Conservation (phyloP, 2,797 vertebrate genomes). For the Tangara arthus region DNA sequence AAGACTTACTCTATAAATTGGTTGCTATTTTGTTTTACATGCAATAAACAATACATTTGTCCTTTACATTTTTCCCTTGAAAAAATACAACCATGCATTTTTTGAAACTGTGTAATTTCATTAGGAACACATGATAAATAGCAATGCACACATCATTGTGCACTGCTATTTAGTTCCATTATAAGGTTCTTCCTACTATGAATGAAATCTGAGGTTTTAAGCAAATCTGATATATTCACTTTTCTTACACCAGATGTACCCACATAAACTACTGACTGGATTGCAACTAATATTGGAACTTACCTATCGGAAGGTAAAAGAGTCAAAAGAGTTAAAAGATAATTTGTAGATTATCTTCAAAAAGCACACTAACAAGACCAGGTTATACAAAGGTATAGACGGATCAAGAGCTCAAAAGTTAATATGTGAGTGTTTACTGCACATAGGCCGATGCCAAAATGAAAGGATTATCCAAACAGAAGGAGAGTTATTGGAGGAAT, state of each 20-base stretch:
- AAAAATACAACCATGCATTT: not conserved
- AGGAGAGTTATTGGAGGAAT: not conserved
- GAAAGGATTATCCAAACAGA: not conserved
- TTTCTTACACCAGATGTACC: not conserved
- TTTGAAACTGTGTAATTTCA: not conserved
- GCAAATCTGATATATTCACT: not conserved
- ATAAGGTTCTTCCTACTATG: not conserved
- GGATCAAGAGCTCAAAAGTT: not conserved
- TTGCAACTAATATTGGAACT: not conserved
- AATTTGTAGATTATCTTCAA: not conserved
- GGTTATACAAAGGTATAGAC: not conserved
- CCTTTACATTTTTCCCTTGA: not conserved
- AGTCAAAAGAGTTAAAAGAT: not conserved
- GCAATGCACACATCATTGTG: not conserved
- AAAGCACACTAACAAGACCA: not conserved
- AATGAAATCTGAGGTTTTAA: not conserved
- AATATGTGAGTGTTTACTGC: not conserved
- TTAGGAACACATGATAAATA: not conserved
- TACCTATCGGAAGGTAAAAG: not conserved
- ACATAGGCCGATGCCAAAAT: rapidly evolving
- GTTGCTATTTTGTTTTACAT: not conserved
- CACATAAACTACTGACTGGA: not conserved
- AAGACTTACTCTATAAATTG: not conserved
- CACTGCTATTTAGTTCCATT: not conserved
- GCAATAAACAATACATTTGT: not conserved